Base-by-base conservation (phyloP, 1,140 invertebrate species). In the Anastrepha ludens region DNA sequence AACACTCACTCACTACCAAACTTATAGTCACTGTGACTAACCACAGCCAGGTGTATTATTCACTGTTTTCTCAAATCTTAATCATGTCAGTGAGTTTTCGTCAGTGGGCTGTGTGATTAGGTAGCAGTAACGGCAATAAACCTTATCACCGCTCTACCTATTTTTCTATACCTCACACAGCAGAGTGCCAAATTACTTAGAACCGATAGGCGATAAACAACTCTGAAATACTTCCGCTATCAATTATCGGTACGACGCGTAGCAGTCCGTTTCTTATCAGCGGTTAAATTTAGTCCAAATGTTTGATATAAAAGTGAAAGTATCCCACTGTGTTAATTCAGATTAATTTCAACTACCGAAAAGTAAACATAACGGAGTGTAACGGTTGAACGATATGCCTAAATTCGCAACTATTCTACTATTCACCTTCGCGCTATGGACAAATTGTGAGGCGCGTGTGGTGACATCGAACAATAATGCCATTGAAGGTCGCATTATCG, bases 401-500 rank as follows among this genome's bases (percentile, higher is more conserved):
- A 81, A 81, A 81, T 2, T 29, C 15, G 74, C 17, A 13, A 20
- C 17, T 0, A 29, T 81, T 47, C n/a, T 81, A 47, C 15, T 81
- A 3, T 55, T 15, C 74, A n/a, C 41, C n/a, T 20, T 55, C 50
- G 11, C 74, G 44, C 74, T 81, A 17, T 29, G 15, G 65, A 67
- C 44, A 50, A 87, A 8, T 29, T 60, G 58, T 62, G 85, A 65
- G 55, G 81, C 58, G 62, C 87, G 87, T 55, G 81, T 20, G 44
- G 13, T 3, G 67, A 11, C 47, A 67, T 9, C 64, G n/a, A 86
- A 17, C 47, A 86, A 60, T 9, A 55, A 2, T n/a, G 87, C 41
- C 15, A 88, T 58, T 13, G 86, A 89, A 85, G 74, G 89, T 4
- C 90, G 93, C 15, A 90, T 94, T 29, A 90, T 94, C 2, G 94